Conservation (phyloP, 2,797 vertebrate genomes). For the Bucorvus abyssinicus region DNA sequence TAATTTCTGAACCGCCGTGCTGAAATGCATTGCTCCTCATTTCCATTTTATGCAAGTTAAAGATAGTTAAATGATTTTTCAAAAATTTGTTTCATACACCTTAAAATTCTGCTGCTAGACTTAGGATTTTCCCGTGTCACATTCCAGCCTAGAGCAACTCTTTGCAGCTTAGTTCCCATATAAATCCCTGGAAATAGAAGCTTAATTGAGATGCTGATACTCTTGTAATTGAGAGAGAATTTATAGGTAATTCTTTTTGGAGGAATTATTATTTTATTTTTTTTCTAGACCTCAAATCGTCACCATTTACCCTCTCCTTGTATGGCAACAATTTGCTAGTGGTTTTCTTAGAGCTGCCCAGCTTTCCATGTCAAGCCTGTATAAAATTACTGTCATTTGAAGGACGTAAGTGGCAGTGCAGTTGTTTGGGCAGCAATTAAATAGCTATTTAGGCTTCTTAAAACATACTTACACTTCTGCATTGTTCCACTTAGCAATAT, state of each 20-base stretch:
- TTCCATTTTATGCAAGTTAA: neutral
- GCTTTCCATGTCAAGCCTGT: neutral
- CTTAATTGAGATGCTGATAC: neutral
- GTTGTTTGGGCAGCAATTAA: slow-evolving; percentile 7
- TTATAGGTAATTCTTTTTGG: neutral
- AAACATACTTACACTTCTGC: neutral
- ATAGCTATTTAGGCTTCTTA: neutral
- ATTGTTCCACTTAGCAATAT: neutral
- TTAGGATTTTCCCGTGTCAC: neutral
- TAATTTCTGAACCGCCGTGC: neutral
- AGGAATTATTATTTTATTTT: neutral
- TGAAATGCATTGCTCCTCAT: neutral
- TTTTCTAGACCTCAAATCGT: neutral
- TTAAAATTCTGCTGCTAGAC: neutral
- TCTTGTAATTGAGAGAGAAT: neutral
- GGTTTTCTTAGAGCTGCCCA: neutral
- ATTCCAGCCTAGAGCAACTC: neutral
- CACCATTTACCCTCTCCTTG: neutral
- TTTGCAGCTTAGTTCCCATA: neutral
- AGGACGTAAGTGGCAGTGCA: neutral
- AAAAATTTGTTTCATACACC: neutral
- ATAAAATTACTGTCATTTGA: neutral
- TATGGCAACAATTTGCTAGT: neutral
- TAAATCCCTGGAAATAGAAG: slow-evolving; percentile 6
- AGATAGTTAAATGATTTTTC: neutral